Evolutionary conservation across 2,113 vertebrate species (phyloP), one percentile per base, ranked within the genome.

Genomic region (Cinclus mexicanus): DNA sequence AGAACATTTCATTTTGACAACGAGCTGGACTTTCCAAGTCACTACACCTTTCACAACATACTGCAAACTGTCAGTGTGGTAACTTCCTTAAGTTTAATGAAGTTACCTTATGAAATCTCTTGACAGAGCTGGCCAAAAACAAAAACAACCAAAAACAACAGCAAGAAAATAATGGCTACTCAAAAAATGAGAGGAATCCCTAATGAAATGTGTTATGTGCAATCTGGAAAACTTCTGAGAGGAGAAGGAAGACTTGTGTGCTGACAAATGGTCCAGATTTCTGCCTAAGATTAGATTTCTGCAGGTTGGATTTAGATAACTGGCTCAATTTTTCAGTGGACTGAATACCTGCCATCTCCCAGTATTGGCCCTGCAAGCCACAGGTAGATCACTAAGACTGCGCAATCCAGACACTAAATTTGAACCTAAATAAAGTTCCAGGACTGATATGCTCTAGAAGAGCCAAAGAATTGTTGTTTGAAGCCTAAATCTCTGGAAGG

Each of bases 61-160:
- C 83, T 89, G 90, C 93, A 90, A 96, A 93, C 85, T 95, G 94
- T 94, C 90, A 86, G 79, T 96, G 97, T 96, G 89, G 97, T 94
- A 97, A 97, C 90, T 96, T 97, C 97, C 95, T 91, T 67, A 94
- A 91, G 84, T 92, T 93, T 93, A 95, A 97, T 95, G 93, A 96
- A 95, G 83, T 95, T 96, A 94, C 92, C 94, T 97, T 97, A 94
- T 93, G 93, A 97, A 97, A 96, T 89, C 93, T 94, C 94, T 89
- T 94, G 93, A 96, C 90, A 94, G 87, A 95, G 29, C 65, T 2
- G 8, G 56, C 47, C 26, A 64, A 95, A 82, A 89, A 1, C 87
- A 95, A 97, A 93, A 94, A 44, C 87, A 93, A 86, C 44, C 17
- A 74, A 67, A 83, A 77, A 2, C 23, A 72, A 26, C 13, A 72